These are phyloP conservation scores for Caenorhabditis sp. DNA, from an alignment of 2,888 invertebrate genomes.

Conservation along the genomic window DNA sequence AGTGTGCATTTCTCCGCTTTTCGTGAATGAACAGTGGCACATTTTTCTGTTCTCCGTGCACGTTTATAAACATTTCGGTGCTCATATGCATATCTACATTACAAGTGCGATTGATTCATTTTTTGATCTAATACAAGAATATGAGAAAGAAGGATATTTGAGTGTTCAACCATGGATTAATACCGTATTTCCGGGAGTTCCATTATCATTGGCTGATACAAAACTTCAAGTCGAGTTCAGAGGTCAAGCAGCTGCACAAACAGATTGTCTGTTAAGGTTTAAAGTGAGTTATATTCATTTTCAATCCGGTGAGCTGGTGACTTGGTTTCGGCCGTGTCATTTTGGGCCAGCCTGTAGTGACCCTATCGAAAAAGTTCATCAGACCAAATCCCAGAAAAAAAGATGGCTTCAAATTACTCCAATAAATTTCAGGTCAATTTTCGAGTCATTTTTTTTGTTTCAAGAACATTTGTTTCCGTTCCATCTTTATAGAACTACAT, in stretches of 20 bases:
- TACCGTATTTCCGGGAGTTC: conserved; percentile 30
- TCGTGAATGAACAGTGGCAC: conserved; percentile 53
- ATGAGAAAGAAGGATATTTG: conserved; percentile 44
- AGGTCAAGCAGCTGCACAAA: conserved; percentile 50
- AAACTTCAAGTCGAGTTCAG: conserved; percentile 46
- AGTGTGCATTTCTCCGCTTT: conserved; percentile 49
- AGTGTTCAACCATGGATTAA: conserved; percentile 47
- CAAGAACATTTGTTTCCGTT: too few relatives aligned
- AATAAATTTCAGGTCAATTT: too few relatives aligned
- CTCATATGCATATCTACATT: conserved; percentile 44
- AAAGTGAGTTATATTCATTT: conserved; percentile 20
- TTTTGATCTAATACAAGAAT: conserved; percentile 43
- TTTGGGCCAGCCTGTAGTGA: too few relatives aligned
- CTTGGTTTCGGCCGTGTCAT: too few relatives aligned
- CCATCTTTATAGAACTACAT: too few relatives aligned
- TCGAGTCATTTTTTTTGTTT: too few relatives aligned
- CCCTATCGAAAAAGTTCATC: background rate
- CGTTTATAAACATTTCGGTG: conserved; percentile 49
- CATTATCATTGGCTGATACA: conserved; percentile 27
- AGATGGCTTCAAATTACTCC: too few relatives aligned
- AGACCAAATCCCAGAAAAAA: too few relatives aligned
- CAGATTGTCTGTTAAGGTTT: conserved; percentile 49
- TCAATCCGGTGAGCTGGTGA: too few relatives aligned
- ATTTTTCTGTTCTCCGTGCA: conserved; percentile 48
- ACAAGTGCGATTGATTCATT: conserved; percentile 46